Evolutionary conservation across 1,140 invertebrate species (phyloP).

Genomic region (Caenorhabditis tropicalis): DNA sequence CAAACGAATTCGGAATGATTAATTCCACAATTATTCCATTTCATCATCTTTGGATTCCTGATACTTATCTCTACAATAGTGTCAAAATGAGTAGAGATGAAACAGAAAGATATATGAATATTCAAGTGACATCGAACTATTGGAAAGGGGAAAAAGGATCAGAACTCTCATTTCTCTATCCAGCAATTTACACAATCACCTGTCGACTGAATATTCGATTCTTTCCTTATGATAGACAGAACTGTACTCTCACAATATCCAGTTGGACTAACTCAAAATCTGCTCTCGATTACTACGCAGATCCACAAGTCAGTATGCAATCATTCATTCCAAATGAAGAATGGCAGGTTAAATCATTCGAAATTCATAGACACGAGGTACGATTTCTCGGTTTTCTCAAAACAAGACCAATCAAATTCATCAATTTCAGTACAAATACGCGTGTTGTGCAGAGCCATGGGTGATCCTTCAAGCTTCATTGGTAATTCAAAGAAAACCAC

Average conservation of each 20-base stretch:
- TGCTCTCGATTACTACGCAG: constrained; percentile 69
- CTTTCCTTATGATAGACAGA: constrained; percentile 71
- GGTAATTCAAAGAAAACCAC: constrained; percentile 66
- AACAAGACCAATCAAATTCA: not conserved
- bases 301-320: constrained; percentile 65
- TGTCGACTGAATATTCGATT: constrained; percentile 70
- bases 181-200: constrained; percentile 63
- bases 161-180: constrained; percentile 68
- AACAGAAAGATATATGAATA: constrained; percentile 71
- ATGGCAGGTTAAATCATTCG: constrained; percentile 69
- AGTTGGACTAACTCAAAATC: constrained; percentile 70
- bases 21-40: constrained; percentile 70
- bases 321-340: constrained; percentile 70
- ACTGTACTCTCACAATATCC: constrained; percentile 70
- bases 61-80: constrained; percentile 69
- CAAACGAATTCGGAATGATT: constrained; percentile 62
- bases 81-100: constrained; percentile 70
- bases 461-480: constrained; percentile 68
- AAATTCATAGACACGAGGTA: constrained; percentile 69
- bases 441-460: constrained; percentile 71
- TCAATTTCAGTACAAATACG: constrained; percentile 69
- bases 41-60: constrained; percentile 66
- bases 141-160: constrained; percentile 67
- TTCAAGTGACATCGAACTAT: constrained; percentile 62
- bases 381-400: not conserved